Evolutionary conservation across 2,113 vertebrate species (phyloP).

Genomic region (Phrynocephalus versicolor): DNA sequence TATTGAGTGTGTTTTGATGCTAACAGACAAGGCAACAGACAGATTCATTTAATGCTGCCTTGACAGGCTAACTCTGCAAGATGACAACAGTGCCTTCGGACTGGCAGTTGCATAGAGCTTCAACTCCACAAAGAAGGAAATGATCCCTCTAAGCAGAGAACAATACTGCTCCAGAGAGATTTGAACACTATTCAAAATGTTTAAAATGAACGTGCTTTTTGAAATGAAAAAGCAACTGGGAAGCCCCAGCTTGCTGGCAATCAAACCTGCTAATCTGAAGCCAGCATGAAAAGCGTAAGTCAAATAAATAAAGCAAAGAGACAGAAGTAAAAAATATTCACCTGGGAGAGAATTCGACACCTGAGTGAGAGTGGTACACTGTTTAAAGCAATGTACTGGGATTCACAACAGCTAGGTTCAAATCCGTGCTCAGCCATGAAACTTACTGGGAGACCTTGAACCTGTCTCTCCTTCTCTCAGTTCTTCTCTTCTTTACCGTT

Average conservation of each 20-base stretch:
- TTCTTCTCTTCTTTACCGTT: too few relatives aligned
- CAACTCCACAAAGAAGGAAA: background rate
- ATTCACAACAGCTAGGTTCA: too few relatives aligned
- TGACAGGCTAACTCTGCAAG: background rate
- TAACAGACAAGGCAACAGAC: background rate
- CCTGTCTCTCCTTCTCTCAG: too few relatives aligned
- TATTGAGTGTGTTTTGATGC: background rate
- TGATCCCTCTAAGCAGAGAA: background rate
- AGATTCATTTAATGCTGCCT: background rate
- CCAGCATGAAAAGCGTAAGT: background rate
- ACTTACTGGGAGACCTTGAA: too few relatives aligned
- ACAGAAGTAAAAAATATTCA: background rate
- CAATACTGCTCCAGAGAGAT: background rate
- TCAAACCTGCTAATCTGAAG: background rate
- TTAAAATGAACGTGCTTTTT: constrained; percentile 10
- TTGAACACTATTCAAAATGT: constrained; percentile 13
- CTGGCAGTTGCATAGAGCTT: background rate
- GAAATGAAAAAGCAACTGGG: background rate
- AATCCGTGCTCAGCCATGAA: too few relatives aligned
- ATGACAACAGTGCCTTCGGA: background rate
- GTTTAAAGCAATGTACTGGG: too few relatives aligned
- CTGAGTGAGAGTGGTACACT: too few relatives aligned
- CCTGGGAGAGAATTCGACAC: background rate
- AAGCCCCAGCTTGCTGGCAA: background rate
- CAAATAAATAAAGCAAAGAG: background rate